phyloP scores from a whole-genome alignment of 2,888 invertebrate species.

The Cyclophora punctaria region DNA sequence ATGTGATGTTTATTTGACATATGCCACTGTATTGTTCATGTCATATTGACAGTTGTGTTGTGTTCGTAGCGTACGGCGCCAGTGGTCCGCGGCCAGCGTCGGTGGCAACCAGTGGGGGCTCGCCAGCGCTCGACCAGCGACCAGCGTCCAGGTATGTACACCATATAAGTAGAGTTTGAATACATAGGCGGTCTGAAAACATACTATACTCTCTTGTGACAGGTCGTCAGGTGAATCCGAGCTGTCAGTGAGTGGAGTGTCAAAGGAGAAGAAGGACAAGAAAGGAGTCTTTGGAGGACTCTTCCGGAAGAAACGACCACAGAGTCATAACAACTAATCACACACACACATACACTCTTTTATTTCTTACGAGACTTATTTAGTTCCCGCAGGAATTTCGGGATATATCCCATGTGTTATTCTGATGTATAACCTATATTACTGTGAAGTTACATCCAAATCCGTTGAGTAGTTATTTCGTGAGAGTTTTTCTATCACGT shows the following conservation, averaged over 20 bases:
- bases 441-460: too few relatives aligned
- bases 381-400: too few relatives aligned
- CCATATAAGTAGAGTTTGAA: too few relatives aligned
- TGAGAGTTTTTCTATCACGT: too few relatives aligned
- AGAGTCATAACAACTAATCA: conserved; percentile 50
- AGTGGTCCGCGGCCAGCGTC: conserved; percentile 51
- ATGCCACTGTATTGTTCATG: neutral
- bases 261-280: conserved; percentile 74
- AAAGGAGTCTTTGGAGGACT: conserved; percentile 76
- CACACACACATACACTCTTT: too few relatives aligned
- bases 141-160: conserved; percentile 54
- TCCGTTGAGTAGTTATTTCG: too few relatives aligned
- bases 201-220: neutral
- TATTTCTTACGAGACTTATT: too few relatives aligned
- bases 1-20: neutral
- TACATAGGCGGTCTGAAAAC: too few relatives aligned
- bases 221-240: conserved; percentile 70
- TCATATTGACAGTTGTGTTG: neutral
- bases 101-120: conserved; percentile 59
- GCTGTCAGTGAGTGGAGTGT: conserved; percentile 58
- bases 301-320: conserved; percentile 74
- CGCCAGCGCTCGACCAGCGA: conserved; percentile 57
- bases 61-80: conserved; percentile 49
- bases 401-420: too few relatives aligned
- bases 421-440: too few relatives aligned